Evolutionary conservation across 30 jellyfish, hydroid and myxozoan species (phyloP).

Genomic region (Turritopsis rubra): DNA sequence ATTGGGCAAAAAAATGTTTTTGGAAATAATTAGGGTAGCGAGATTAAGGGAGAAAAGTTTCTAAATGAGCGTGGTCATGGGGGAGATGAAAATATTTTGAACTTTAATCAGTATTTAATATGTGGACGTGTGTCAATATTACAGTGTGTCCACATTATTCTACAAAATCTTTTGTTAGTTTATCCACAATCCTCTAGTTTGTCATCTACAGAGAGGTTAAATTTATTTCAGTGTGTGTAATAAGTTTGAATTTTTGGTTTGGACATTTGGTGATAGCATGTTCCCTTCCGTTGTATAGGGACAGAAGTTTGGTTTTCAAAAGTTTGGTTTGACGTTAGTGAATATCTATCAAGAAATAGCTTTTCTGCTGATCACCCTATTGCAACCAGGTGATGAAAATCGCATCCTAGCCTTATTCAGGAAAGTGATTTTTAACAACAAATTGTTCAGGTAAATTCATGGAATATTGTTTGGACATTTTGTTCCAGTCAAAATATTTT

Average conservation of each 20-base stretch:
- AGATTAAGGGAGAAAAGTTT: too few relatives aligned
- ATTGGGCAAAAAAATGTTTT: too few relatives aligned
- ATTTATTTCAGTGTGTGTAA: background rate
- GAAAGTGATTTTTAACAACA: slow-evolving; percentile 13
- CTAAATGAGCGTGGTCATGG: too few relatives aligned
- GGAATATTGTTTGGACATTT: background rate
- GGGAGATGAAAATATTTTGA: too few relatives aligned
- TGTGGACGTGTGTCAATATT: too few relatives aligned
- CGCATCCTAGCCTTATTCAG: background rate
- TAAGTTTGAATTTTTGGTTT: background rate
- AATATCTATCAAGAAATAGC: slow-evolving; percentile 21
- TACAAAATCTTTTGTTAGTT: too few relatives aligned
- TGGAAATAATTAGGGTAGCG: too few relatives aligned
- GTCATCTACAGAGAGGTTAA: background rate
- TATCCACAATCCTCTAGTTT: too few relatives aligned
- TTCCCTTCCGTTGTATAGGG: slow-evolving; percentile 3
- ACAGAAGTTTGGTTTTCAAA: background rate
- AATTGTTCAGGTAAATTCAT: slow-evolving; percentile 16
- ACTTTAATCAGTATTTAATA: too few relatives aligned
- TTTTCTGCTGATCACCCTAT: slow-evolving; percentile 1
- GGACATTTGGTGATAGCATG: background rate
- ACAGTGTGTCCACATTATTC: too few relatives aligned
- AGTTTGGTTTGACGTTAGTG: background rate
- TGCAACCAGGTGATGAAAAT: background rate
- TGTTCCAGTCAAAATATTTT: too few relatives aligned